These are phyloP conservation scores for Eulemur mongoz DNA, from an alignment of 2,797 vertebrate genomes.

Conservation along the genomic window DNA sequence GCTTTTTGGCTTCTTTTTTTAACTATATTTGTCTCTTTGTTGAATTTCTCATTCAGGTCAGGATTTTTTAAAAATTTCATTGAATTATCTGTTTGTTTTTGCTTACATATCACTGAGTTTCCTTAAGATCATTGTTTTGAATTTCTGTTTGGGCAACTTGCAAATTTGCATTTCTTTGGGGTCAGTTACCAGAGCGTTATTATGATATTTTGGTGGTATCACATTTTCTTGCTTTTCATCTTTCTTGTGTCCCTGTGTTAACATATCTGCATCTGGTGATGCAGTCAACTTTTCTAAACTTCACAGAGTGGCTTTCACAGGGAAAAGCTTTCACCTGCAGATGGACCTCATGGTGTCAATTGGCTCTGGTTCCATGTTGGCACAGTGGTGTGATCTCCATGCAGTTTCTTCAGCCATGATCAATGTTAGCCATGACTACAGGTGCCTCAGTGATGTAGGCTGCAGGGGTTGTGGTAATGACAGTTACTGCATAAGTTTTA, in stretches of 20 bases:
- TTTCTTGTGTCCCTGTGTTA: background rate
- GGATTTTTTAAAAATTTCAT: background rate
- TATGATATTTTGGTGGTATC: background rate
- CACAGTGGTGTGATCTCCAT: background rate
- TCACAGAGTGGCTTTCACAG: background rate
- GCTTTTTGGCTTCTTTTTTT: background rate
- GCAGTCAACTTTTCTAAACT: background rate
- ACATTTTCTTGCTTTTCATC: background rate
- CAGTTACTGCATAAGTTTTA: background rate
- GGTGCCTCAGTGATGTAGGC: background rate
- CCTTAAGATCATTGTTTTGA: background rate
- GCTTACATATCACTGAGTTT: background rate
- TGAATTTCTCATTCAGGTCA: background rate
- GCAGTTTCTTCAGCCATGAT: background rate
- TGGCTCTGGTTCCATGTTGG: background rate
- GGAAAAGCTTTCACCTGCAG: background rate
- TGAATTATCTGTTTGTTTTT: background rate
- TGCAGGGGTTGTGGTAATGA: background rate
- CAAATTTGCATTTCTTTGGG: background rate
- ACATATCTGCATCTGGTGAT: background rate
- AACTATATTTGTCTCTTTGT: background rate
- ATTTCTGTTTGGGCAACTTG: background rate
- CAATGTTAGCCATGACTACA: background rate
- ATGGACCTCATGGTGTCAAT: accelerated
- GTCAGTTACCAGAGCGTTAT: background rate